These are phyloP conservation scores for Eulemur mongoz DNA, from an alignment of 2,797 vertebrate genomes.

Conservation along the genomic window DNA sequence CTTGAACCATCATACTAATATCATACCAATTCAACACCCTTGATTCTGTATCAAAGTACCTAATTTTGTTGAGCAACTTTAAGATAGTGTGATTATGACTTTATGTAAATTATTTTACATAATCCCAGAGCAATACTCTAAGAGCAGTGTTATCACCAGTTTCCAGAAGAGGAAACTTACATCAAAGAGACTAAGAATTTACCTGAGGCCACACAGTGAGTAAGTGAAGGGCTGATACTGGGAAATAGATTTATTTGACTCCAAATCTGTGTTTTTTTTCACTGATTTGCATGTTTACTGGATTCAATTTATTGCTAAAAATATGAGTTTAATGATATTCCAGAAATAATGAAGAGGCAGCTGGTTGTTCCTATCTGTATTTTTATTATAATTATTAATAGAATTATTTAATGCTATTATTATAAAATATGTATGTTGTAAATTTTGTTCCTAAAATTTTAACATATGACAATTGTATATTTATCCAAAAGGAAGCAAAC, in stretches of 20 bases:
- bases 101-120: constrained; percentile 26
- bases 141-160: constrained; percentile 4
- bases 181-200: constrained; percentile 41
- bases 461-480: neutral
- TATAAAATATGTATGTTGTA: neutral
- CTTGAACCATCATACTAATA: neutral
- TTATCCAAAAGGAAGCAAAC: neutral
- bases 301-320: constrained; percentile 25
- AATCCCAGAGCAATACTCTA: neutral
- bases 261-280: neutral
- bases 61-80: constrained; percentile 47
- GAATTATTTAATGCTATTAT: neutral
- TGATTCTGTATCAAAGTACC: neutral
- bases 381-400: neutral
- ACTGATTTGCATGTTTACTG: constrained; percentile 14
- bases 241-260: neutral
- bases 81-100: neutral
- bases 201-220: neutral
- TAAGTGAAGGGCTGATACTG: neutral
- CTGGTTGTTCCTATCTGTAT: neutral
- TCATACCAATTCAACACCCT: neutral
- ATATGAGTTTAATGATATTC: neutral
- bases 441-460: neutral
- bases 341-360: neutral
- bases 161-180: constrained; percentile 23